Evolutionary conservation across 1,140 invertebrate genomes (phyloP).

Genomic region (Sycophaga agraensis): DNA sequence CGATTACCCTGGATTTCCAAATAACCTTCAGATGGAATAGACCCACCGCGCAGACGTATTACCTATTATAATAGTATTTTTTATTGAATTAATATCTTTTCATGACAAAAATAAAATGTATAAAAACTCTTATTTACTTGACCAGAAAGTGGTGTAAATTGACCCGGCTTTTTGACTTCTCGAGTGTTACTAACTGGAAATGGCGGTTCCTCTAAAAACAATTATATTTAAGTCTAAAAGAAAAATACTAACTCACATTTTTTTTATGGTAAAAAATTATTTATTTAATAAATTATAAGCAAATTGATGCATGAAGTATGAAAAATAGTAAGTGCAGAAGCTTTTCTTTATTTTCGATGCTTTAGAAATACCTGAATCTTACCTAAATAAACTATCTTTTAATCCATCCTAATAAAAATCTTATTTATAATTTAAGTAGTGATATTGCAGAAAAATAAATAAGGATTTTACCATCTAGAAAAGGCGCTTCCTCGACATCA

Average conservation of each 20-base stretch:
- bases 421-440: not conserved
- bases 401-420: not conserved
- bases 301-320: constrained; percentile 9
- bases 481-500: constrained; percentile 37
- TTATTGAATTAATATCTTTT: not conserved
- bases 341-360: not conserved
- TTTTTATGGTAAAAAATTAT: not conserved
- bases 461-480: constrained; percentile 38
- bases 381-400: not conserved
- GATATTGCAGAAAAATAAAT: not conserved
- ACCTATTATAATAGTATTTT: constrained; percentile 41
- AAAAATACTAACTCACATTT: not conserved
- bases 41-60: constrained; percentile 58
- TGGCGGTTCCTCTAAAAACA: constrained; percentile 43
- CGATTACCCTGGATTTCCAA: constrained; percentile 56
- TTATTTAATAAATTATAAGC: not conserved
- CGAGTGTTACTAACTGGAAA: constrained; percentile 37
- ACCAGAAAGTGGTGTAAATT: constrained; percentile 45
- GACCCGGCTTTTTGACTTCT: constrained; percentile 22
- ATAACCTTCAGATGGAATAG: constrained; percentile 57
- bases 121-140: constrained; percentile 38
- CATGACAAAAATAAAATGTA: too few species aligned
- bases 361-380: not conserved
- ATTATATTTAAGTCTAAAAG: not conserved
- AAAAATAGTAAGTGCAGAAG: constrained; percentile 8